A percentile compares a stretch with the other conserved stretches of the same genome.
Evolutionary conservation across 1,140 invertebrate species (phyloP).

Genomic region (Oedothorax gibbosus): DNA sequence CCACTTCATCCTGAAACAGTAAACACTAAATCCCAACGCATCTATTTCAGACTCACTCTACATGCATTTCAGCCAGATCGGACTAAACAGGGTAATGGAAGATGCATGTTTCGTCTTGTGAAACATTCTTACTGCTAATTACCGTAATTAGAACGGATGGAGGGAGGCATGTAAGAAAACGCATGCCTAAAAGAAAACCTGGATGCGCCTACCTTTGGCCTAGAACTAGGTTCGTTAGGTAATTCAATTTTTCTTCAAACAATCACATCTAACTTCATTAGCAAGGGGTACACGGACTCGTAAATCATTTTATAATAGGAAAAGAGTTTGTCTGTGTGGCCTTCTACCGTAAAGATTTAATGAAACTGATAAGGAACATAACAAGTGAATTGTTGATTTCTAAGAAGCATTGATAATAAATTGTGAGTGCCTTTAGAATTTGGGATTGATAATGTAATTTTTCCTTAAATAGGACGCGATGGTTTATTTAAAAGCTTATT

Average conservation of each 20-base stretch:
- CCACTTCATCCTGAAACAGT: background rate
- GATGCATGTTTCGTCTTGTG: slow-evolving; percentile 22
- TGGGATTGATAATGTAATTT: no score
- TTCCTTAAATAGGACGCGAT: no score
- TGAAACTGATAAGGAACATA: no score
- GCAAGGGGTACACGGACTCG: background rate
- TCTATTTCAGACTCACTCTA: slow-evolving; percentile 14
- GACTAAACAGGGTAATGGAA: slow-evolving; percentile 39
- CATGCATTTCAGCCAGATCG: slow-evolving; percentile 14
- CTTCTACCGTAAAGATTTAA: no score
- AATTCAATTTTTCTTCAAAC: slow-evolving; percentile 54
- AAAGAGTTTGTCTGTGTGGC: no score
- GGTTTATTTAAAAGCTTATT: no score
- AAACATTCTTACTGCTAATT: slow-evolving; percentile 47
- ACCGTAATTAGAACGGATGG: slow-evolving; percentile 50
- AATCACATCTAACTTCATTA: slow-evolving; percentile 43
- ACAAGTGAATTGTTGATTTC: no score
- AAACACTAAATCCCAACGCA: slow-evolving; percentile 15
- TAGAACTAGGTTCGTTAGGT: background rate
- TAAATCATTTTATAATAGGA: slow-evolving; percentile 50
- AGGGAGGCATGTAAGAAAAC: slow-evolving; percentile 9
- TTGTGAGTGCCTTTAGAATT: no score
- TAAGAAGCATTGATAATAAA: no score
- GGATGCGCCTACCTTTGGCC: no score
- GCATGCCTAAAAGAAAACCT: background rate